Evolutionary conservation across 2,888 invertebrate genomes (phyloP), one percentile per base, ranked within the genome.

Genomic region (Dichetophora obliterata): DNA sequence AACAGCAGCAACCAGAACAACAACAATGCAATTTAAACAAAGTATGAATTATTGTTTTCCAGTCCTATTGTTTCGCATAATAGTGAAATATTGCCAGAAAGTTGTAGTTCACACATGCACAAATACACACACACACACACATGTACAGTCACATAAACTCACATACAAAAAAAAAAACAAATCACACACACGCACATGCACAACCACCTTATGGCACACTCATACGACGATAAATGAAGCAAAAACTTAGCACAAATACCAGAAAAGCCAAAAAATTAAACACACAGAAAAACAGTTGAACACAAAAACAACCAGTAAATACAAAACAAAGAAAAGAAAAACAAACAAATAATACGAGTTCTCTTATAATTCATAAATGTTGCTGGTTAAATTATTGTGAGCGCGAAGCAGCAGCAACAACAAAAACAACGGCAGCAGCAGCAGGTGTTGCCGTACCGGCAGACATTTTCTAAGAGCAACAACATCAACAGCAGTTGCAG

Each of bases 41-140:
- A 66, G 74, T 66, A 74, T 74, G 74, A 74, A 74, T 66, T 74
- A 74, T 74, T 74, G 52, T 74, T 74, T 65, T 54, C 8, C 22
- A 52, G 74, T 74, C 37, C 63, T 63, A 73, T 73, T 73, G 73
- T 65, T 52, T 61, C 63, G 50, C 34, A 73, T 73, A 73, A 73
- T 73, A 65, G 52, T 73, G 63, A 73, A 73, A 73, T 73, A 65
- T 73, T 43, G 65, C 73, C 63, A n/a, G 63, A 63, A 70, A 37
- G 54, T 71, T 34, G 57, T 57, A 57, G 57, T 37, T 9, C 31
- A 63, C 34, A 70, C 52, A 27, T 54, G 37, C 16, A 70, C 14
- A 69, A 2, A 54, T 24, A 63, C 50, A 50, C 57, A n/a, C 54
- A 54, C 19, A 22, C 65, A 52, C 24, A 31, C 54, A 22, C 54